These are phyloP conservation scores for Oxyura jamaicensis DNA, from an alignment of 2,113 vertebrate species.

Conservation along the genomic window DNA sequence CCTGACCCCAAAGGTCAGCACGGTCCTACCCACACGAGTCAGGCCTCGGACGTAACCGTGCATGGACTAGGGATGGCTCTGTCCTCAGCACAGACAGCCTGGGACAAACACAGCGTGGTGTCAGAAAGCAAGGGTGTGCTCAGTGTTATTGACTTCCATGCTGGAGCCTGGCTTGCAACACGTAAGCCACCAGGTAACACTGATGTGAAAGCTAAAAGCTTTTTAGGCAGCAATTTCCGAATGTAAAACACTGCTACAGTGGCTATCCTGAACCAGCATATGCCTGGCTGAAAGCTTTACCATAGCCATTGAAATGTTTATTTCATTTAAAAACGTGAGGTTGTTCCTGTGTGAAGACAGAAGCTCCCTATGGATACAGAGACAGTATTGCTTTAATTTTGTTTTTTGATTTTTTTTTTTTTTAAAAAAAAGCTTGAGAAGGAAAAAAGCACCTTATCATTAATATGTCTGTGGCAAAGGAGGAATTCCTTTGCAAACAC, in stretches of 20 bases:
- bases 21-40: neutral
- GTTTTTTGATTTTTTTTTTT: too few relatives aligned
- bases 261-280: neutral
- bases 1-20: neutral
- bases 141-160: neutral
- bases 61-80: neutral
- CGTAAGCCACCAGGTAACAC: rapidly evolving
- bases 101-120: neutral
- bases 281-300: neutral
- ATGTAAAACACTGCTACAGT: neutral
- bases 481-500: neutral
- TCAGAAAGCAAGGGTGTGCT: neutral
- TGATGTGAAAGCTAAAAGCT: neutral
- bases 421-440: neutral
- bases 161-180: neutral
- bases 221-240: neutral
- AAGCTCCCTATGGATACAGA: neutral
- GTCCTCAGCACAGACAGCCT: neutral
- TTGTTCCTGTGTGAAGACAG: neutral
- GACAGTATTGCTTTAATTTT: neutral
- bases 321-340: neutral
- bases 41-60: rapidly evolving
- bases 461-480: neutral
- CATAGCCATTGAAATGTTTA: neutral
- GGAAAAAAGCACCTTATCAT: neutral